Evolutionary conservation across 2,113 vertebrate genomes (phyloP).

Genomic region (Holacanthus passer): DNA sequence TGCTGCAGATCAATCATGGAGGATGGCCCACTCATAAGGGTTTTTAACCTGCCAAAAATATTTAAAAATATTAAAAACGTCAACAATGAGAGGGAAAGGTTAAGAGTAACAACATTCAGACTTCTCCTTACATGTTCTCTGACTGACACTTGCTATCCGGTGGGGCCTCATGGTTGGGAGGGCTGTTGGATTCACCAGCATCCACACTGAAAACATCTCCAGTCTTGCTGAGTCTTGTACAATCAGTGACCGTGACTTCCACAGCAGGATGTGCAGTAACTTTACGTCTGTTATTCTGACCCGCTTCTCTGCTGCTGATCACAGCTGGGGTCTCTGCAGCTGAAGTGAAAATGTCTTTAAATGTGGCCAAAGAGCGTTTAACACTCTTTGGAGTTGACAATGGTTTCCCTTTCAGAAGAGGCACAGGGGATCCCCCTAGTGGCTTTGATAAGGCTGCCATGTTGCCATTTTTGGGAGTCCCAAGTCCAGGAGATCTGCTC

Average conservation of each 20-base stretch:
- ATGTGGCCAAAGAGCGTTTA: conserved; percentile 60
- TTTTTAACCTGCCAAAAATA: conserved; percentile 51
- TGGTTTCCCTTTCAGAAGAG: background rate
- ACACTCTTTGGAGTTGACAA: conserved; percentile 50
- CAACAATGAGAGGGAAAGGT: background rate
- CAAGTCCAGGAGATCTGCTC: conserved; percentile 1
- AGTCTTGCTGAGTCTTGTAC: background rate
- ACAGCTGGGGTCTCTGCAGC: background rate
- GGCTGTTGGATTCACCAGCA: background rate
- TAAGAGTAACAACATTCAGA: background rate
- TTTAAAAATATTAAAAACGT: background rate
- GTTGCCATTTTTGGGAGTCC: conserved; percentile 39
- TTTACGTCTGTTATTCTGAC: background rate
- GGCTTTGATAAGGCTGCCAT: background rate
- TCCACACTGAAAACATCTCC: background rate
- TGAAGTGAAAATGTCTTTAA: conserved; percentile 61
- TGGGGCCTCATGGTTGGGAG: background rate
- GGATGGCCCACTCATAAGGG: conserved; percentile 78
- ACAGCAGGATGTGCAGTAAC: background rate
- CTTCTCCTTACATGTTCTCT: conserved; percentile 51
- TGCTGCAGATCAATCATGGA: conserved; percentile 73
- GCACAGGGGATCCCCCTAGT: conserved; percentile 9
- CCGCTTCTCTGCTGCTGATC: background rate
- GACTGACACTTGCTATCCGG: background rate
- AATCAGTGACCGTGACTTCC: background rate